Percentiles rank a stretch among this genome's conserved stretches.
These are phyloP conservation scores for Hyposoter didymator DNA, from an alignment of 2,888 invertebrate species.

Conservation along the genomic window DNA sequence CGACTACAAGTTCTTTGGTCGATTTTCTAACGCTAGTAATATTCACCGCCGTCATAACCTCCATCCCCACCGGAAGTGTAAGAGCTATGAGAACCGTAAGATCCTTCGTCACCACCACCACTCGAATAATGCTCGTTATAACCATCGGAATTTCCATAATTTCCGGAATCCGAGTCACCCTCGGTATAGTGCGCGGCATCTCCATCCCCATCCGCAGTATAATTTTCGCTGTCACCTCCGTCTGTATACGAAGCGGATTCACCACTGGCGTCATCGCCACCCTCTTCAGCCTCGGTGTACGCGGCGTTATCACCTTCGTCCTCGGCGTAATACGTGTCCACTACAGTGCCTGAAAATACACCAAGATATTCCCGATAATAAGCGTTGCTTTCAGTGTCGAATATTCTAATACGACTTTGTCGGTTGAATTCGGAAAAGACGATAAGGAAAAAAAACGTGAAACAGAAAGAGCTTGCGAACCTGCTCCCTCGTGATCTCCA, in stretches of 20 bases:
- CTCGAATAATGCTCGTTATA: constrained; percentile 75
- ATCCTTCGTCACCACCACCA: constrained; percentile 74
- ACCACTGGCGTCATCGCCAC: constrained; percentile 67
- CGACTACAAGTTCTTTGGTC: background rate
- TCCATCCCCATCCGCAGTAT: constrained; percentile 73
- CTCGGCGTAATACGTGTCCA: constrained; percentile 75
- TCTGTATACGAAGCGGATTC: constrained; percentile 68
- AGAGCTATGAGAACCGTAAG: constrained; percentile 74
- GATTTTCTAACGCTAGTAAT: constrained; percentile 48
- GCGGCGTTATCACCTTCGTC: constrained; percentile 72
- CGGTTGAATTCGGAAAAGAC: background rate
- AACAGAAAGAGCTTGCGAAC: constrained; percentile 69
- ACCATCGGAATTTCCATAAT: constrained; percentile 74
- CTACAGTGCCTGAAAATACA: constrained; percentile 75
- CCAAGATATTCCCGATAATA: constrained; percentile 1
- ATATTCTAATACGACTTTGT: background rate
- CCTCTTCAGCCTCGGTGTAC: constrained; percentile 67
- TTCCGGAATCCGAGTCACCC: constrained; percentile 72
- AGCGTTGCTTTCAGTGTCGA: background rate
- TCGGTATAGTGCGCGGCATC: constrained; percentile 72
- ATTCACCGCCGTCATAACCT: constrained; percentile 70
- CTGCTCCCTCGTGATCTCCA: constrained; percentile 85
- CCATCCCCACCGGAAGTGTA: constrained; percentile 73
- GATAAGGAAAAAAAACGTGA: background rate
- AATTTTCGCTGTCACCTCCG: constrained; percentile 73